Evolutionary conservation across 1,140 invertebrate species (phyloP).

Genomic region (Zaprionus ghesquierei): DNA sequence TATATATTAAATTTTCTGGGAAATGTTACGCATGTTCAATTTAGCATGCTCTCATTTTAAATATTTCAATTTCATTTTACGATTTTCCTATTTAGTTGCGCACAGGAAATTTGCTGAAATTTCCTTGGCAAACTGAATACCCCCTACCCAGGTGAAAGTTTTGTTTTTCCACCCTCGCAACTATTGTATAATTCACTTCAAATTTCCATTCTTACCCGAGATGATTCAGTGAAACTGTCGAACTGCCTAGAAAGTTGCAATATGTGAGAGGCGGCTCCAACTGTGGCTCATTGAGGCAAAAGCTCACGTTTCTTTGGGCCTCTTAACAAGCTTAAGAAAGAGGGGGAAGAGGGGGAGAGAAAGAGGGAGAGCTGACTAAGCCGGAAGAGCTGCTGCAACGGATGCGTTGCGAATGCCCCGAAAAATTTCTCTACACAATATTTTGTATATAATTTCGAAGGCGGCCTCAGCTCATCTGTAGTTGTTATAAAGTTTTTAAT

Average conservation of each 20-base stretch:
- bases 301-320: constrained; percentile 14
- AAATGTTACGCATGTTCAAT: background rate
- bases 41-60: too few relatives aligned
- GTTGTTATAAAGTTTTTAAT: constrained; percentile 78
- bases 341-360: background rate
- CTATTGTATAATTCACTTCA: background rate
- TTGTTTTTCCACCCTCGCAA: background rate
- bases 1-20: background rate
- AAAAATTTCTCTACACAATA: constrained; percentile 18
- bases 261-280: constrained; percentile 35
- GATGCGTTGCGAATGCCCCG: constrained; percentile 3
- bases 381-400: constrained; percentile 6
- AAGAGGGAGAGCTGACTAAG: background rate
- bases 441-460: constrained; percentile 56
- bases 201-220: background rate
- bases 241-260: constrained; percentile 13
- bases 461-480: constrained; percentile 47
- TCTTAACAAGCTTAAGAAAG: constrained; percentile 14
- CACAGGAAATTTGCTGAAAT: too few relatives aligned
- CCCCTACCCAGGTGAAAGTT: background rate
- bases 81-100: background rate
- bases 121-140: background rate
- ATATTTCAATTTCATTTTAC: background rate
- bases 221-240: background rate
- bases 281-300: constrained; percentile 45